Percentiles rank a stretch among this genome's conserved stretches.
phyloP scores from a whole-genome alignment of 2,797 vertebrate species.

The Poeciliopsis gracilis region DNA sequence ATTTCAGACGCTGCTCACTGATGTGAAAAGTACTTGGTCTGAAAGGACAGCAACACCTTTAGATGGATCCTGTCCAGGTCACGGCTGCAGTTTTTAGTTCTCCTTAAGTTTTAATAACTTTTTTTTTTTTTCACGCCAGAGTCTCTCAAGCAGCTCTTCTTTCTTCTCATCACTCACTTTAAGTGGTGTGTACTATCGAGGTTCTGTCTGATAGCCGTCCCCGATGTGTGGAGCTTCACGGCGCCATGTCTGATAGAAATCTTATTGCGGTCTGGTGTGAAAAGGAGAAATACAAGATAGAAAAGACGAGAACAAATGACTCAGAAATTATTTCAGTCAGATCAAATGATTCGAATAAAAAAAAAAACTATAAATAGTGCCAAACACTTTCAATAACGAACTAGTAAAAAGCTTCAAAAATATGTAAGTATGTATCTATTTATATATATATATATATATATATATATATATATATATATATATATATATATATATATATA shows the following conservation, averaged over 20 bases:
- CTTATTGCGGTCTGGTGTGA: background rate
- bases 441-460: no score
- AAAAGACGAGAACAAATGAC: background rate
- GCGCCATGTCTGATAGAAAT: background rate
- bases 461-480: no score
- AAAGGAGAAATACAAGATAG: background rate
- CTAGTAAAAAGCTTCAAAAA: background rate
- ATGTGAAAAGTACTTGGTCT: slow-evolving; percentile 17
- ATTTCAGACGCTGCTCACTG: background rate
- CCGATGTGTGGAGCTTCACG: background rate
- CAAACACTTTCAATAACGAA: background rate
- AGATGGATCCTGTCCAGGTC: slow-evolving; percentile 25
- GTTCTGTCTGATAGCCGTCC: slow-evolving; percentile 23
- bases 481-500: no score
- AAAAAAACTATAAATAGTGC: no score
- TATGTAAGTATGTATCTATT: background rate
- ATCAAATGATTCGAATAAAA: background rate
- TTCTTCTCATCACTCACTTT: slow-evolving; percentile 26
- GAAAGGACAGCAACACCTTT: slow-evolving; percentile 31
- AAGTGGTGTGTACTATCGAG: slow-evolving; percentile 9
- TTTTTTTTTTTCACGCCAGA: slow-evolving; percentile 13
- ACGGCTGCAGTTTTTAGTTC: slow-evolving; percentile 12
- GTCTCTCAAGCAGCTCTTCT: slow-evolving; percentile 23
- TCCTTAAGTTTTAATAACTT: slow-evolving; percentile 35
- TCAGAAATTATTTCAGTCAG: background rate